Conservation (phyloP, 2,797 vertebrate genomes). For the Thamnophis elegans region DNA sequence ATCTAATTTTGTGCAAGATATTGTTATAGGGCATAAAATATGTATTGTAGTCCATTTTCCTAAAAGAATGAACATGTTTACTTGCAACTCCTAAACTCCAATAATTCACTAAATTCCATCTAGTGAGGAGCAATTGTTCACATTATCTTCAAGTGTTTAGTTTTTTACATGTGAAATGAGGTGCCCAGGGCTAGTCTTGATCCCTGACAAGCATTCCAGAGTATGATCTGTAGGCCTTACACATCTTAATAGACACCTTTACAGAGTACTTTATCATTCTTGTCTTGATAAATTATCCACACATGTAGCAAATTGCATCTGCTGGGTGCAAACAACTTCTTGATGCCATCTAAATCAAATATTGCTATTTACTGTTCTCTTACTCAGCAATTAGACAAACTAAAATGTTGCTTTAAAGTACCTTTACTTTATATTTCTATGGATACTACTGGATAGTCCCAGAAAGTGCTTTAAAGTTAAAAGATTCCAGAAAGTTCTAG, state of each 20-base stretch:
- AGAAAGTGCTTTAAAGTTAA: not conserved
- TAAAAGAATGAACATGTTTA: not conserved
- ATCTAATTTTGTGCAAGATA: not conserved
- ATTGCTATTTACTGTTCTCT: not conserved
- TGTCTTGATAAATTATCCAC: not conserved
- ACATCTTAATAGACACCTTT: not conserved
- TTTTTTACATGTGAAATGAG: not conserved
- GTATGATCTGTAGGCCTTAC: not conserved
- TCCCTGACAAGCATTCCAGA: not conserved
- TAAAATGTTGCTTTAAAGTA: not conserved
- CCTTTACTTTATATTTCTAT: not conserved
- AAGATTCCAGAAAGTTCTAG: not conserved
- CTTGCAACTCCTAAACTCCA: not conserved
- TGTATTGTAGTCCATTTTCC: not conserved
- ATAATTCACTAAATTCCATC: not conserved
- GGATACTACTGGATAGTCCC: not conserved
- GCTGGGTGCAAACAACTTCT: not conserved
- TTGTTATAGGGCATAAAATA: not conserved
- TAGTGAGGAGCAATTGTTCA: not conserved
- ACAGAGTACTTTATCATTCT: not conserved
- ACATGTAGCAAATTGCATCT: not conserved
- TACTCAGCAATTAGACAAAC: not conserved
- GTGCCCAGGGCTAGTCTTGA: not conserved
- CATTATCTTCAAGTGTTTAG: not conserved
- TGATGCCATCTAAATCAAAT: not conserved